Percentiles rank a stretch among this genome's conserved stretches.
Conservation (phyloP, 1,140 invertebrate species). For the Bactericera cockerelli region DNA sequence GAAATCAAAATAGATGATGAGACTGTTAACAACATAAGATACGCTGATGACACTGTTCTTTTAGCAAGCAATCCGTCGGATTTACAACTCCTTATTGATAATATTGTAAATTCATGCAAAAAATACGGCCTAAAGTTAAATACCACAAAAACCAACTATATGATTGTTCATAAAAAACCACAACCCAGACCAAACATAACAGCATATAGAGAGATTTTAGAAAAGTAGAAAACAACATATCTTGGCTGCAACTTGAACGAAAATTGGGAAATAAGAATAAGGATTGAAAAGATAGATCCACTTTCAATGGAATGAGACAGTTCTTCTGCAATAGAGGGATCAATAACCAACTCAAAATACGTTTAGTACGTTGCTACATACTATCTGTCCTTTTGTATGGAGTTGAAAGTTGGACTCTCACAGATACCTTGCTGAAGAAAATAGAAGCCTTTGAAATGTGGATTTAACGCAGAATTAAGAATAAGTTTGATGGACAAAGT, state of each 20-base stretch:
- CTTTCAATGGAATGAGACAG: slow-evolving; percentile 12
- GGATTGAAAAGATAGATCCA: slow-evolving; percentile 14
- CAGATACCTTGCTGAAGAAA: neutral
- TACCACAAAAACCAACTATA: slow-evolving; percentile 13
- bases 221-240: slow-evolving; percentile 13
- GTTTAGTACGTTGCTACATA: slow-evolving; percentile 12
- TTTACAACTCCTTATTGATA: slow-evolving; percentile 10
- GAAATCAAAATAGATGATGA: slow-evolving; percentile 11
- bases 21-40: slow-evolving; percentile 13
- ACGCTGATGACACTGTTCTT: slow-evolving; percentile 14
- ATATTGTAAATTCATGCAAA: slow-evolving; percentile 9
- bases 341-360: slow-evolving; percentile 4
- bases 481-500: slow-evolving; percentile 3
- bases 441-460: slow-evolving; percentile 14
- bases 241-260: slow-evolving; percentile 12
- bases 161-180: slow-evolving; percentile 9
- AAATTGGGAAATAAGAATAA: slow-evolving; percentile 10
- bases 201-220: neutral
- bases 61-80: slow-evolving; percentile 13
- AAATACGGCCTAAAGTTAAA: slow-evolving; percentile 13
- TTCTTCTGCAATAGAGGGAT: slow-evolving; percentile 7
- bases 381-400: slow-evolving; percentile 13
- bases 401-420: slow-evolving; percentile 14
- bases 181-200: neutral
- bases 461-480: slow-evolving; percentile 2